Conservation (phyloP, 92 coral and sea anemone species). For the Phenganax marumi region DNA sequence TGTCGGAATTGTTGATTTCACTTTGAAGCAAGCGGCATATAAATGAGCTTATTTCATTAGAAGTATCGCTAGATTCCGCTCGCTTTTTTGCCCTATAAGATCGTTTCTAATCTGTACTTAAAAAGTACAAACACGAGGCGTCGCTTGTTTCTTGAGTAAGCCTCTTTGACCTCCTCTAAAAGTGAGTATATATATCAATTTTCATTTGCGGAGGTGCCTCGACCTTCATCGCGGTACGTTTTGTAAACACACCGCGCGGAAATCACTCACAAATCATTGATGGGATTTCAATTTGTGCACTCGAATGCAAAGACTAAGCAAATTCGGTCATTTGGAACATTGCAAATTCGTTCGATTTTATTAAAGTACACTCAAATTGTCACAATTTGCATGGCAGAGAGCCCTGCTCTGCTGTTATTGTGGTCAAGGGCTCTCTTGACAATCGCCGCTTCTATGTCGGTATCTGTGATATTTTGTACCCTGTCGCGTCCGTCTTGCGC, state of each 20-base stretch:
- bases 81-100: background rate
- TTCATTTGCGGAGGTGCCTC: background rate
- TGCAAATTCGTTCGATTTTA: background rate
- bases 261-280: background rate
- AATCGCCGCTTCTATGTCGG: constrained; percentile 38
- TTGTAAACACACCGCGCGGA: constrained; percentile 7
- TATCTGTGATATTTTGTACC: constrained; percentile 34
- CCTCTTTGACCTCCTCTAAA: constrained; percentile 33
- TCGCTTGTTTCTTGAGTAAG: constrained; percentile 11
- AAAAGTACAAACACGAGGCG: constrained; percentile 29
- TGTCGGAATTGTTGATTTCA: constrained; percentile 31
- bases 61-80: constrained; percentile 9
- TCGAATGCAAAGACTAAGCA: background rate
- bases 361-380: constrained; percentile 37
- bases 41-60: background rate
- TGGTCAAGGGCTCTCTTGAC: constrained; percentile 26
- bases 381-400: constrained; percentile 41
- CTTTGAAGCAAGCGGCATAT: constrained; percentile 13
- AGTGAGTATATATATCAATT: constrained; percentile 17
- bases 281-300: background rate
- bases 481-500: constrained; percentile 20
- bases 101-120: constrained; percentile 43
- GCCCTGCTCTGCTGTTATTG: constrained; percentile 29
- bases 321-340: background rate
- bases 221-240: background rate